Evolutionary conservation across 2,888 invertebrate species (phyloP).

Genomic region (Orchestes rusci): DNA sequence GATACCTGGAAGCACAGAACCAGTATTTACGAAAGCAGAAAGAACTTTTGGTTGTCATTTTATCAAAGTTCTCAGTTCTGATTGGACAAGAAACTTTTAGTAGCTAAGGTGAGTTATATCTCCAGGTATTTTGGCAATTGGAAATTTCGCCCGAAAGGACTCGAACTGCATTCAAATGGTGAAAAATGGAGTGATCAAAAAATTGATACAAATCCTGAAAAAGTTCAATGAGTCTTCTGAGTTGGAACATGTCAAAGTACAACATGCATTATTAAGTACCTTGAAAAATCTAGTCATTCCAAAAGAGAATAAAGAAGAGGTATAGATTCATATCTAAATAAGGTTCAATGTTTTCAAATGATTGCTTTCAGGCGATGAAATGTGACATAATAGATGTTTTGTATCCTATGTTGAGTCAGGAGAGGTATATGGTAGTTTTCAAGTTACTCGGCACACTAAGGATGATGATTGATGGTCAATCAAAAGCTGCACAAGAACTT

Average conservation of each 20-base stretch:
- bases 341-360: too few relatives aligned
- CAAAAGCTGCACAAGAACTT: conserved; percentile 61
- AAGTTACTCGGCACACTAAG: conserved; percentile 78
- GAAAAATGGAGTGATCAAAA: conserved; percentile 66
- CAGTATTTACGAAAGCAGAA: too few relatives aligned
- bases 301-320: conserved; percentile 63
- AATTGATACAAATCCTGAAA: conserved; percentile 51
- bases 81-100: too few relatives aligned
- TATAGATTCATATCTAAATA: too few relatives aligned
- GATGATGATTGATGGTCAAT: conserved; percentile 82
- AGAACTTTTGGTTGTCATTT: too few relatives aligned
- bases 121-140: conserved; percentile 66
- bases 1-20: too few relatives aligned
- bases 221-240: conserved; percentile 51
- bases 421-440: conserved; percentile 75
- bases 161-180: conserved; percentile 80
- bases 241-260: conserved; percentile 52
- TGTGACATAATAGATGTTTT: conserved; percentile 67
- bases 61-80: too few relatives aligned
- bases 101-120: too few relatives aligned
- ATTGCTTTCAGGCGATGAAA: conserved; percentile 47
- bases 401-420: conserved; percentile 59
- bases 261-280: conserved; percentile 71
- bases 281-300: conserved; percentile 71
- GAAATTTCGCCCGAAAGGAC: conserved; percentile 85